Percentiles rank a stretch among this genome's conserved stretches.
Evolutionary conservation across 2,888 invertebrate genomes (phyloP).

Genomic region (Diarsia brunnea): DNA sequence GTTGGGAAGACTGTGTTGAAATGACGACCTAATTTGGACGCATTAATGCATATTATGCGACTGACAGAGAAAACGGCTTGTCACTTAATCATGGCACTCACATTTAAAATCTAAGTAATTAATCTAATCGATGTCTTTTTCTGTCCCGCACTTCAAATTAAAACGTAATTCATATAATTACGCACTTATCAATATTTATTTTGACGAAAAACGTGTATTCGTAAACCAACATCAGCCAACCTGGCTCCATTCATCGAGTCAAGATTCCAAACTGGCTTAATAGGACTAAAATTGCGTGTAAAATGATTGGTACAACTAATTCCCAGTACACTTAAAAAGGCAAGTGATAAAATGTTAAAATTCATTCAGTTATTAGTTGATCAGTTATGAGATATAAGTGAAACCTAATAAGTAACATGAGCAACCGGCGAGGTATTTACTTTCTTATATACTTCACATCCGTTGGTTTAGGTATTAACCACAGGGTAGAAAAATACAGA

Average conservation of each 20-base stretch:
- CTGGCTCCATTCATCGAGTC: conserved; percentile 1
- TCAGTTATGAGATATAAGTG: conserved; percentile 29
- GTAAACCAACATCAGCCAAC: neutral
- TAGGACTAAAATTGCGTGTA: conserved; percentile 26
- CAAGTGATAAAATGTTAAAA: conserved; percentile 52
- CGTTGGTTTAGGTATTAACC: conserved; percentile 11
- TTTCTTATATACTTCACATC: conserved; percentile 44
- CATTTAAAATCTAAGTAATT: neutral
- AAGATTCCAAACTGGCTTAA: conserved; percentile 13
- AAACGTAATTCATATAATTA: conserved; percentile 23
- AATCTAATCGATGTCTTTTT: neutral
- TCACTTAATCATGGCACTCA: neutral
- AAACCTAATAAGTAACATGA: conserved; percentile 31
- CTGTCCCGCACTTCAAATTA: conserved; percentile 5
- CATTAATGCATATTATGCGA: neutral
- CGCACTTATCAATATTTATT: conserved; percentile 16
- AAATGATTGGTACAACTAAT: conserved; percentile 31
- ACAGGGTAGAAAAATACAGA: conserved; percentile 14
- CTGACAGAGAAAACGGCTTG: neutral
- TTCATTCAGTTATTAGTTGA: conserved; percentile 58
- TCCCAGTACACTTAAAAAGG: conserved; percentile 33
- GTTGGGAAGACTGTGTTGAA: neutral
- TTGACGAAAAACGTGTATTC: conserved; percentile 1
- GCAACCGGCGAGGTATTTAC: conserved; percentile 33
- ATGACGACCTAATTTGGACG: neutral